Evolutionary conservation across 1,140 invertebrate genomes (phyloP).

Genomic region (Nomia melanderi): DNA sequence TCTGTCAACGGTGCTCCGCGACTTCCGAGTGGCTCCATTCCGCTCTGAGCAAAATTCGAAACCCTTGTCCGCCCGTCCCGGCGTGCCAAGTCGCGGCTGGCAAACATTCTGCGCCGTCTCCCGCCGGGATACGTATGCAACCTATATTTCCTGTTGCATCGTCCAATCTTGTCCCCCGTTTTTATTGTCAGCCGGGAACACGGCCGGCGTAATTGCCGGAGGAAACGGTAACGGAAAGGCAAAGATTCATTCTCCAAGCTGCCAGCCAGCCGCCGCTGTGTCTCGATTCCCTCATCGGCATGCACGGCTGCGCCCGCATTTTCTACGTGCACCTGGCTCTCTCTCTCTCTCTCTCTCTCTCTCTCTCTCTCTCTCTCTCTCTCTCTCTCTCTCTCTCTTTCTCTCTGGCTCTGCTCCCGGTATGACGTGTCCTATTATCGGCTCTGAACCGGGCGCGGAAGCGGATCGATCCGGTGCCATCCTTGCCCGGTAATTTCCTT

Average conservation of each 20-base stretch:
- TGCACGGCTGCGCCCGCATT: conserved; percentile 11
- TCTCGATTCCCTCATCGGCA: conserved; percentile 38
- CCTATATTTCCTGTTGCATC: conserved; percentile 7
- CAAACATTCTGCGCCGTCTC: background rate
- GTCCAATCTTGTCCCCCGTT: background rate
- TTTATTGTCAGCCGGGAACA: background rate
- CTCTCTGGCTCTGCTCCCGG: too few species aligned
- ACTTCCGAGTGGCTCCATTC: too few species aligned
- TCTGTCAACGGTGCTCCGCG: too few species aligned
- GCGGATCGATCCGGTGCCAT: background rate
- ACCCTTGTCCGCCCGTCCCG: too few species aligned
- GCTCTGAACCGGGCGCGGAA: background rate
- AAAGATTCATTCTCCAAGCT: background rate
- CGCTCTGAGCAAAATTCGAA: too few species aligned
- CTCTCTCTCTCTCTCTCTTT: too few species aligned
- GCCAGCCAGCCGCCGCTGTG: background rate
- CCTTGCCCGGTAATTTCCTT: background rate
- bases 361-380: too few species aligned
- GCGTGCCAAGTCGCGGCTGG: too few species aligned
- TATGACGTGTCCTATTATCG: background rate
- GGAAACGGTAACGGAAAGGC: conserved; percentile 14
- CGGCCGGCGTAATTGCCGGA: background rate
- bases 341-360: too few species aligned
- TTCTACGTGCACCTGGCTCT: conserved; percentile 21
- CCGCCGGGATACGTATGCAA: background rate